Base-by-base conservation (phyloP, 2,888 invertebrate genomes). In the Pristionchus maxplancki region DNA sequence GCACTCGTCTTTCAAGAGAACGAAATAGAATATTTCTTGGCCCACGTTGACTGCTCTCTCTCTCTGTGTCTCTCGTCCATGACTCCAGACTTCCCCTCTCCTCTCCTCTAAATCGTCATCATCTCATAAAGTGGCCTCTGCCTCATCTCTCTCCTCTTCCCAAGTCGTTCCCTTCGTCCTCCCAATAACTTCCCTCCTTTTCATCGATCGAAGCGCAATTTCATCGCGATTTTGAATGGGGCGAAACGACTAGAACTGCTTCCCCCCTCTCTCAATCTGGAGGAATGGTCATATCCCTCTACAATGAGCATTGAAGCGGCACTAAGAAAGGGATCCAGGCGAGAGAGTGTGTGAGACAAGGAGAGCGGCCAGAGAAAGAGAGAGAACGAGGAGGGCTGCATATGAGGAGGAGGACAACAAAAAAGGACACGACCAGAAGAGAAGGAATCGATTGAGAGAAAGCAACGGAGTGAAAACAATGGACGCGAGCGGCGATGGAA, bases 271-370 rank as follows among this genome's bases (percentile, higher is more conserved):
- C 58, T 58, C 58, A 58, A 58, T 58, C 58, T 58, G n/a, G 58
- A 20, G 58, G 58, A 64, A 71, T 71, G 71, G 37, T 71, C 71
- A 58, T 58, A 58, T 71, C 37, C 71, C 71, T n/a, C 6, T 34
- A 15, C 62, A 71, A 71, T 71, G 71, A 71, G 71, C 71, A 71
- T 37, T 71, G 71, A 37, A 78, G 78, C 40, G 78, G 48, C 48
- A 78, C 44, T 44, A 48, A 78, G 78, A 78, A 48, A 78, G 78
- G 48, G 44, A 78, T 44, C 40, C 40, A 31, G 44, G 28, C 24
- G n/a, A 24, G 44, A 78, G 78, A 78, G 78, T 48, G 78, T 15
- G 44, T 17, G 48, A 64, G 85, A 85, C 24, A 34, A 85, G 85
- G 64, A 28, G 44, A 40, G n/a, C 15, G 20, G 84, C 34, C 50